Evolutionary conservation across 2,888 invertebrate species (phyloP).

Genomic region (Atrina japonica): DNA sequence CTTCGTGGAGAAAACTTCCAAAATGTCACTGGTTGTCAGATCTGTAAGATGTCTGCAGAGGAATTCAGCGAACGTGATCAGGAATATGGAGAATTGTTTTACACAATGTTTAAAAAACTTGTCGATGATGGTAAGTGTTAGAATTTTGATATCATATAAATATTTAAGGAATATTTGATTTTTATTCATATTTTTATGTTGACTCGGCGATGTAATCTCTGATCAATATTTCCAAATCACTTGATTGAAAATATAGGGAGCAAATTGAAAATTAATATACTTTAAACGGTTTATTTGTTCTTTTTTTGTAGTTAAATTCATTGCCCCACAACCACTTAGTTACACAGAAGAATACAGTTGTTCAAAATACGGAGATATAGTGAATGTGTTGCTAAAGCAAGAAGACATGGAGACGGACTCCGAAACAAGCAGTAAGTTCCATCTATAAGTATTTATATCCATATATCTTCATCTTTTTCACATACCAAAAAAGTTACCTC

Average conservation of each 20-base stretch:
- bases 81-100: conserved; percentile 60
- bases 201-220: too few species aligned
- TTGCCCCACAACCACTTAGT: conserved; percentile 20
- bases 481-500: too few species aligned
- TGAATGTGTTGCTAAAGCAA: not conserved
- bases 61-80: conserved; percentile 61
- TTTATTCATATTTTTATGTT: too few species aligned
- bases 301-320: conserved; percentile 32
- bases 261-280: too few species aligned
- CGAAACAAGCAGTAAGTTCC: conserved; percentile 12
- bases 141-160: not conserved
- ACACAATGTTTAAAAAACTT: conserved; percentile 57
- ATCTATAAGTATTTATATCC: not conserved
- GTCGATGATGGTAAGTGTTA: conserved; percentile 58
- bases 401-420: conserved; percentile 3
- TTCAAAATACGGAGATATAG: too few species aligned
- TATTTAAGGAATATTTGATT: not conserved
- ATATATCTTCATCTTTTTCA: too few species aligned
- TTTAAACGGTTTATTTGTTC: too few species aligned
- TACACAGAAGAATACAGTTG: not conserved
- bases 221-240: not conserved
- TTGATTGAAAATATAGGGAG: too few species aligned
- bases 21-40: conserved; percentile 59
- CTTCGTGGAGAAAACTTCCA: conserved; percentile 68
- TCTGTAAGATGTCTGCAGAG: conserved; percentile 61